Percentiles rank a stretch among this genome's conserved stretches.
Evolutionary conservation across 2,888 invertebrate genomes (phyloP).

Genomic region (Schizotus pectinicornis): DNA sequence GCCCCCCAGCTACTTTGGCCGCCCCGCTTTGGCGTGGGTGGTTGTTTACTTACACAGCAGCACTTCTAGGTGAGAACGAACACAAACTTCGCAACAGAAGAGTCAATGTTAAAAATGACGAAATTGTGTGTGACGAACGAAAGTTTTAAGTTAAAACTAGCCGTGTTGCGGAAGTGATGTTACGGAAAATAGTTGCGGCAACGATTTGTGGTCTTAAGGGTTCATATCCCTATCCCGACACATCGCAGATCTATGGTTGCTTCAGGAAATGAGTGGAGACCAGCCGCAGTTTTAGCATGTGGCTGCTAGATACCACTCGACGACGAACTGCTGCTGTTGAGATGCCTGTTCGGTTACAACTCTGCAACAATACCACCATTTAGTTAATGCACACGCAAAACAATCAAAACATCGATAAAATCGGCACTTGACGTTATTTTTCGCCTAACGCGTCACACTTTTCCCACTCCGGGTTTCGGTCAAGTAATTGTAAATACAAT

Average conservation of each 20-base stretch:
- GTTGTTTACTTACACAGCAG: conserved; percentile 16
- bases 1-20: no score
- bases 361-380: conserved; percentile 27
- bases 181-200: conserved; percentile 23
- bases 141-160: conserved; percentile 15
- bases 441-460: conserved; percentile 19
- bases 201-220: conserved; percentile 47
- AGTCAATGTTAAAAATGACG: conserved; percentile 16
- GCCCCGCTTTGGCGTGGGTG: background rate
- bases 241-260: conserved; percentile 82
- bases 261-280: conserved; percentile 92
- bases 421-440: conserved; percentile 2
- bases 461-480: background rate
- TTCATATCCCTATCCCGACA: conserved; percentile 82
- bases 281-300: conserved; percentile 91
- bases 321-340: conserved; percentile 22
- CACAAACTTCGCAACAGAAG: conserved; percentile 21
- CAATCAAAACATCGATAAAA: conserved; percentile 2
- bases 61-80: conserved; percentile 16
- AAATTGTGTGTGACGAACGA: background rate
- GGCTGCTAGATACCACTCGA: conserved; percentile 43
- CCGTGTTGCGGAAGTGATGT: conserved; percentile 5
- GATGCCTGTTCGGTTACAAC: conserved; percentile 16
- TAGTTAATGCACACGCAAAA: background rate
- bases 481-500: conserved; percentile 1